Conservation (phyloP, 2,113 vertebrate species). For the Clarias batrachus region DNA sequence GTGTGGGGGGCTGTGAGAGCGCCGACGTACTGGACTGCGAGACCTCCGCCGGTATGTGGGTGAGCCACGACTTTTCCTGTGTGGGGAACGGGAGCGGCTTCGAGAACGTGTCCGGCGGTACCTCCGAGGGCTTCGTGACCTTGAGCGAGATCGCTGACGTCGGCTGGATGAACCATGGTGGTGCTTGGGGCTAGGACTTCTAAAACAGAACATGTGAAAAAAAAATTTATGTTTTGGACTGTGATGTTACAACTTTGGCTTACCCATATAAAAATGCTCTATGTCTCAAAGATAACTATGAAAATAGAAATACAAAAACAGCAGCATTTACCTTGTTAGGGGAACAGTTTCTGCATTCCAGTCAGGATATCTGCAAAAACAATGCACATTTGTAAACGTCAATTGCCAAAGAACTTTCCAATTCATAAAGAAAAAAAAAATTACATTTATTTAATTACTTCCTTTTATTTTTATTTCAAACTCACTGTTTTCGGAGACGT, state of each 20-base stretch:
- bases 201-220: conserved; percentile 53
- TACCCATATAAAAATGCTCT: conserved; percentile 33
- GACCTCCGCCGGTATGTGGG: conserved; percentile 43
- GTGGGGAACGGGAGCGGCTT: conserved; percentile 55
- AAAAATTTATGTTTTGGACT: conserved; percentile 64
- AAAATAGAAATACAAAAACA: not conserved
- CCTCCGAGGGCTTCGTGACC: conserved; percentile 68
- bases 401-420: not conserved
- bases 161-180: conserved; percentile 58
- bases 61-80: conserved; percentile 53
- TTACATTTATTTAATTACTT: too few relatives aligned
- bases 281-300: not conserved
- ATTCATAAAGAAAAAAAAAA: not conserved
- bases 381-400: not conserved
- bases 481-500: conserved; percentile 82
- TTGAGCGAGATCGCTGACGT: conserved; percentile 57
- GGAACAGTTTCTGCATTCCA: conserved; percentile 80
- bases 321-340: conserved; percentile 55
- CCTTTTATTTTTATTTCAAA: not conserved
- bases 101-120: conserved; percentile 60
- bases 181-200: conserved; percentile 65
- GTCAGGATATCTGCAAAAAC: conserved; percentile 78
- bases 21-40: conserved; percentile 48
- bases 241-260: conserved; percentile 54
- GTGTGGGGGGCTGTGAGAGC: conserved; percentile 50